Evolutionary conservation across 2,113 vertebrate species (phyloP), one percentile per base, ranked within the genome.

Genomic region (Chaenocephalus aceratus): DNA sequence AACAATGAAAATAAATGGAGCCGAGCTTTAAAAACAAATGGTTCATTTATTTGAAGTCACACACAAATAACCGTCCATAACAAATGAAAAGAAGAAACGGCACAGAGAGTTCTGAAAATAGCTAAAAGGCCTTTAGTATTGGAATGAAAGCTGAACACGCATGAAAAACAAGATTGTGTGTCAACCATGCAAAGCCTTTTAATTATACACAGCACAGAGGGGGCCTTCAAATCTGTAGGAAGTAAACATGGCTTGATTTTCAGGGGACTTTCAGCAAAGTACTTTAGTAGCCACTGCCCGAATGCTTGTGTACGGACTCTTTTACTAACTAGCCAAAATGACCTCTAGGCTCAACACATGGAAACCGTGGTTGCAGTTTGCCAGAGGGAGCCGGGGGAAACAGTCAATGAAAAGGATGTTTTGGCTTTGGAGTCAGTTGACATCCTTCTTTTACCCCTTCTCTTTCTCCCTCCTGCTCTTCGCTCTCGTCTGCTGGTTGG

Each of bases 391-490:
- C 57, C 62, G 63, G 49, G 64, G 78, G 84, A 81, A 62, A 59
- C n/a, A 83, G 80, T 79, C 75, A 82, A 72, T 83, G 85, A 87
- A 91, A 87, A 85, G 83, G 66, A 88, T 77, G 87, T 84, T 88
- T 78, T 86, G 80, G 79, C 84, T 83, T 80, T 79, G 18, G 62
- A 90, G 57, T 64, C 82, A 69, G 71, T 85, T 66, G 65, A 87
- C 86, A 89, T 72, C 49, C 78, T 79, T 84, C 72, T 21, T 77
- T 81, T 23, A 51, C 78, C 89, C 80, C 80, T 87, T 81, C 81
- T 75, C 66, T 62, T 44, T 45, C 65, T 74, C 84, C 36, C 36
- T 41, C 75, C 68, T 30, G 61, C 36, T 78, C 81, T 80, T 69
- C 73, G 79, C 83, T 77, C 62, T 68, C 83, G 86, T 87, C 87